Evolutionary conservation across 1,140 invertebrate species (phyloP).

Genomic region (Brachionus angularis): DNA sequence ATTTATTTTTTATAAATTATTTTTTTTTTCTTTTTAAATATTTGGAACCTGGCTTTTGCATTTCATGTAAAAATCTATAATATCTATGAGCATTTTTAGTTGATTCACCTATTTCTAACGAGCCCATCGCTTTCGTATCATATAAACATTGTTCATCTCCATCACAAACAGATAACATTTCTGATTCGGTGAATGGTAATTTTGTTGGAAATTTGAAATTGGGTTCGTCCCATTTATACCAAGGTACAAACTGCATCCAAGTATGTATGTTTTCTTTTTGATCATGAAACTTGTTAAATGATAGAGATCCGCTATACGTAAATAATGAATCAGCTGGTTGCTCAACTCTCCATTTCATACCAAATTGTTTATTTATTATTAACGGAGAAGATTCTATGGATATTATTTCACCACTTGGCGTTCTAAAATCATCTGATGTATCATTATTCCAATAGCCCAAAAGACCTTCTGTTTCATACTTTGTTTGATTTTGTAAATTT

Average conservation of each 20-base stretch:
- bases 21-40: background rate
- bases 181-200: constrained; percentile 16
- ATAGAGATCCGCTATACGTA: constrained; percentile 31
- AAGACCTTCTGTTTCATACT: constrained; percentile 43
- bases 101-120: constrained; percentile 24
- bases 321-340: constrained; percentile 27
- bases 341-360: constrained; percentile 43
- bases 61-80: constrained; percentile 34
- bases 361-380: constrained; percentile 29
- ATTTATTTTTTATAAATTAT: background rate
- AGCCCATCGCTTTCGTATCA: constrained; percentile 41
- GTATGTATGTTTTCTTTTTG: constrained; percentile 29
- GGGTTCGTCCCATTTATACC: constrained; percentile 36
- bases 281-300: constrained; percentile 38
- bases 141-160: constrained; percentile 40
- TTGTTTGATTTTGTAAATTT: background rate
- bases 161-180: constrained; percentile 34
- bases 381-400: background rate
- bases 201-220: constrained; percentile 22
- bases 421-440: constrained; percentile 33
- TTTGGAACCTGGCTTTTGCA: constrained; percentile 36
- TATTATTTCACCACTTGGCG: constrained; percentile 8
- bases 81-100: constrained; percentile 39
- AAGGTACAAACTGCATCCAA: constrained; percentile 43
- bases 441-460: constrained; percentile 43